Evolutionary conservation across 2,888 invertebrate genomes (phyloP).

Genomic region (Drosophila neonasuta): DNA sequence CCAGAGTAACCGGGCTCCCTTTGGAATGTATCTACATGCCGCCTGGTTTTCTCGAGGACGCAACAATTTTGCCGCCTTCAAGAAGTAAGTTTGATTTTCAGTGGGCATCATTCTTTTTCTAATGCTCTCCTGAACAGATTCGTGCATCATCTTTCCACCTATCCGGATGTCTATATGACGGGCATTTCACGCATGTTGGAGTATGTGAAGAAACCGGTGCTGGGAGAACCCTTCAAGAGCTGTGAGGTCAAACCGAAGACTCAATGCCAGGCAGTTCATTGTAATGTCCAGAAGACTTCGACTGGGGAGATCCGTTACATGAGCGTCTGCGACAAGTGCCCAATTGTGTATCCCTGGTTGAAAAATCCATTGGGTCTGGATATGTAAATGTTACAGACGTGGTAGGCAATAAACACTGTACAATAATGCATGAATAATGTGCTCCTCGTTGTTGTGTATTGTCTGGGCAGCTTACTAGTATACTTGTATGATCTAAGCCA

Average conservation of each 20-base stretch:
- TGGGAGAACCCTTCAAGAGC: slow-evolving; percentile 76
- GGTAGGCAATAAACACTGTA: slow-evolving; percentile 54
- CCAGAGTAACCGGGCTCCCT: slow-evolving; percentile 85
- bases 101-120: background rate
- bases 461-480: background rate
- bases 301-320: slow-evolving; percentile 82
- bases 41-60: slow-evolving; percentile 84
- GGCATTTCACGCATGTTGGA: slow-evolving; percentile 76
- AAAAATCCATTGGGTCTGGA: slow-evolving; percentile 83
- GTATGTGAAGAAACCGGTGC: slow-evolving; percentile 75
- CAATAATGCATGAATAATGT: slow-evolving; percentile 36
- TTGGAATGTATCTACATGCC: slow-evolving; percentile 87
- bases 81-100: slow-evolving; percentile 67
- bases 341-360: slow-evolving; percentile 84
- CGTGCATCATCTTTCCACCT: slow-evolving; percentile 83
- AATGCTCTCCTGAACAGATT: slow-evolving; percentile 81
- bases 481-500: slow-evolving; percentile 45
- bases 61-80: slow-evolving; percentile 83
- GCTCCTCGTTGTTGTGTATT: background rate
- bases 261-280: slow-evolving; percentile 71
- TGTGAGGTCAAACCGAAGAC: slow-evolving; percentile 71
- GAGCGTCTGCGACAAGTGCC: slow-evolving; percentile 83
- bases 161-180: slow-evolving; percentile 85
- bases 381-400: slow-evolving; percentile 42
- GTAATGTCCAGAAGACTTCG: slow-evolving; percentile 73